Evolutionary conservation across 2,113 vertebrate genomes (phyloP), one percentile per base, ranked within the genome.

Genomic region (Echinops telfairi): DNA sequence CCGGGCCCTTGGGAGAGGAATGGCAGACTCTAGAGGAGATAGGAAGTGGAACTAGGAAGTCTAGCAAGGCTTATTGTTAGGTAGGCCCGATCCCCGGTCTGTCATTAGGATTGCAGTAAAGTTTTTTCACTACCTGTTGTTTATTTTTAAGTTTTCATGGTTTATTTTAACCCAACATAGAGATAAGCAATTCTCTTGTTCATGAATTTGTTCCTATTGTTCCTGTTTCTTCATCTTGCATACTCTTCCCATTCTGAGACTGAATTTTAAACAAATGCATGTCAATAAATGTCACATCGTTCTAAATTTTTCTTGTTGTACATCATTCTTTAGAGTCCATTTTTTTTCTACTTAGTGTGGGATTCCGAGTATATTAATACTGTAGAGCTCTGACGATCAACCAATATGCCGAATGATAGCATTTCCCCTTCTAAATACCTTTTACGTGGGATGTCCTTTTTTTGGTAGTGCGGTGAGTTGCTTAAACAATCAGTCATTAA

Each of bases 251-350:
- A 83, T 58, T 5, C 38, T 33, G 23, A 90, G 20, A 70, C 2
- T 70, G 29, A 71, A 88, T 92, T 96, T 92, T 57, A 82, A 94
- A 94, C 93, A 93, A 92, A 92, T 5, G 5, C 2, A 33, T 40
- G 4, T 58, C 33, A 87, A 47, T 47, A 47, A 87, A 89, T 88
- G 20, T 68, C 31, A 71, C 33, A n/a, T 70, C 17, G 36, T 10
- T 68, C 38, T 20, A 79, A 70, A 15, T 40, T 91, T 89, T 88
- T 87, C 53, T 84, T 88, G 16, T 53, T 79, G 33, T 77, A 5
- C 6, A 0, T 66, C 38, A 60, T 12, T 82, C 62, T 57, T 66
- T 79, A 3, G 60, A 38, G 27, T 36, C 17, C 31, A 23, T 15
- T 68, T 93, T 89, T 89, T 73, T 40, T 76, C 78, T 40, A 66